A percentile compares a stretch with the other conserved stretches of the same genome.
phyloP scores from a whole-genome alignment of 1,140 invertebrate genomes.

The Pseudomyrmex pallidus region DNA sequence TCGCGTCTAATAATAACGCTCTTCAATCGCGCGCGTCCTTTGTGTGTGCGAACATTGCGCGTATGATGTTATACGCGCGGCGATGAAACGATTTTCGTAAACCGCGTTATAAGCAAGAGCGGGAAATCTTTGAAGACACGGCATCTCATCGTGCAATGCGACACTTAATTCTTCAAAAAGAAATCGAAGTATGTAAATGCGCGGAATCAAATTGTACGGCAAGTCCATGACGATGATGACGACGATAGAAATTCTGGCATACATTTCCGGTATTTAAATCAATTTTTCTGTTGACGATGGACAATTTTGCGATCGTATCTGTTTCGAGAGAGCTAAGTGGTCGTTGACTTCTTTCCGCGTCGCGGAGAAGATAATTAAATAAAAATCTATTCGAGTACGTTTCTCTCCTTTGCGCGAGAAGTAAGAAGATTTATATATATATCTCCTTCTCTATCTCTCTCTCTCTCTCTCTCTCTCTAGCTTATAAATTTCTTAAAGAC shows the following conservation, averaged over 20 bases:
- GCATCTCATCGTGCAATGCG: slow-evolving; percentile 7
- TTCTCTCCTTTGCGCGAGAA: too few species aligned
- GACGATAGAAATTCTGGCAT: neutral
- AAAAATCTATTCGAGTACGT: neutral
- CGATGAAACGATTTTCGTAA: slow-evolving; percentile 16
- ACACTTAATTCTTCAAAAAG: slow-evolving; percentile 8
- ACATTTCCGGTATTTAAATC: neutral
- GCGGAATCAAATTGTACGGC: slow-evolving; percentile 1
- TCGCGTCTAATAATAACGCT: slow-evolving; percentile 78
- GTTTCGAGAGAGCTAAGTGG: neutral
- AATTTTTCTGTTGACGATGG: neutral
- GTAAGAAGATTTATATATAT: too few species aligned
- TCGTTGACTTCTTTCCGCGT: neutral
- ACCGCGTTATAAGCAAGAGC: slow-evolving; percentile 4
- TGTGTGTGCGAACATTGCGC: neutral
- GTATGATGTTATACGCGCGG: neutral
- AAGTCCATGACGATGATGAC: neutral
- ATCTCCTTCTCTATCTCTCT: too few species aligned
- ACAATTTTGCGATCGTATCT: neutral
- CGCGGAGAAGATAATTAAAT: neutral
- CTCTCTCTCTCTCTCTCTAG: too few species aligned
- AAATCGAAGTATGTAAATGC: neutral
- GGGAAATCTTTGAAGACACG: neutral
- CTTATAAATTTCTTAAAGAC: too few species aligned
- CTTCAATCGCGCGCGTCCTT: slow-evolving; percentile 24